phyloP scores from a whole-genome alignment of 2,113 vertebrate genomes.

The Aegotheles bennettii region DNA sequence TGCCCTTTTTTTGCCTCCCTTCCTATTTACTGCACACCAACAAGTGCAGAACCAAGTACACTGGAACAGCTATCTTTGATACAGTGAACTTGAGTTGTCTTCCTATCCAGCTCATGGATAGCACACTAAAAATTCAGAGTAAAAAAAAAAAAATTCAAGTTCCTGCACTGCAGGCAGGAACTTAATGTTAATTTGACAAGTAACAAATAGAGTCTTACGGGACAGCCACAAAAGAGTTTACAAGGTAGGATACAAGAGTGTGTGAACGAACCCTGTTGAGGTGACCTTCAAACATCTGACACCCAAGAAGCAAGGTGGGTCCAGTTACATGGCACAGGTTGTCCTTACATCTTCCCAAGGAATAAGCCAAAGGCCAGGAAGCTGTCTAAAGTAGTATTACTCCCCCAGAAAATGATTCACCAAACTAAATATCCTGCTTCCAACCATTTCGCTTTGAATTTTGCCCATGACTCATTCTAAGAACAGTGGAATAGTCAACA shows the following conservation, averaged over 20 bases:
- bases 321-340: neutral
- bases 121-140: neutral
- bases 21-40: neutral
- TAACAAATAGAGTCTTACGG: neutral
- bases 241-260: too few relatives aligned
- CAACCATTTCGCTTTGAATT: neutral
- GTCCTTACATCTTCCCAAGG: neutral
- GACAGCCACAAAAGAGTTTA: neutral
- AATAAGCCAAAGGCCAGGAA: neutral
- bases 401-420: neutral
- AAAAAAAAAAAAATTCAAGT: neutral
- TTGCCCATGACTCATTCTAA: neutral
- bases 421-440: neutral
- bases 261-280: accelerated
- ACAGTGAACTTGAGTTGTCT: neutral
- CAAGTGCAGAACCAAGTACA: neutral
- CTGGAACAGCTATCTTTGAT: neutral
- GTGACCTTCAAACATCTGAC: neutral
- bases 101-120: neutral
- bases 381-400: neutral
- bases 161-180: neutral
- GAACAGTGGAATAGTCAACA: neutral
- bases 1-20: neutral
- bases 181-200: too few relatives aligned
- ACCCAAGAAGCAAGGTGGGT: neutral